These are phyloP conservation scores for Gryon sp. DNA, from an alignment of 1,140 invertebrate genomes.

Conservation along the genomic window DNA sequence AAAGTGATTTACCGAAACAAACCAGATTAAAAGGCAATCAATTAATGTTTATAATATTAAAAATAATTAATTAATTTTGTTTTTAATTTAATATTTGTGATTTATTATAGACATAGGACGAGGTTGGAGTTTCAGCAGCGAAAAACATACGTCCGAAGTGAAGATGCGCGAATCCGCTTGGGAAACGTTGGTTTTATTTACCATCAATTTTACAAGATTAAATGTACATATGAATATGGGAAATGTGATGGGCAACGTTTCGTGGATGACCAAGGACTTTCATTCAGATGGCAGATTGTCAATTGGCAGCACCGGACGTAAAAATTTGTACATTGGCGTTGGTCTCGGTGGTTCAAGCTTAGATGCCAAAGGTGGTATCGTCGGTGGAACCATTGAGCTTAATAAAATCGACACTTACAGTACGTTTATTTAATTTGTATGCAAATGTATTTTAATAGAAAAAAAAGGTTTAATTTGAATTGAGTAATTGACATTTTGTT, in stretches of 20 bases:
- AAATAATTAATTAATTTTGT: background rate
- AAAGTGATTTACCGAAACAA: conserved; percentile 77
- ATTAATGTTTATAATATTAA: background rate
- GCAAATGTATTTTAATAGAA: background rate
- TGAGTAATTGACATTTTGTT: background rate
- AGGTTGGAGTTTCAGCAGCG: conserved; percentile 79
- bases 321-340: conserved; percentile 94
- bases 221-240: conserved; percentile 99
- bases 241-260: conserved; percentile 98
- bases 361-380: conserved; percentile 97
- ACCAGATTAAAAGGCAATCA: conserved; percentile 78
- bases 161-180: conserved; percentile 85
- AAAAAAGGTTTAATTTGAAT: background rate
- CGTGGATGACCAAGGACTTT: conserved; percentile 95
- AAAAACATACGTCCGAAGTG: conserved; percentile 78
- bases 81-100: background rate
- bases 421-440: conserved; percentile 75
- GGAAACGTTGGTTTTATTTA: conserved; percentile 97
- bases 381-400: conserved; percentile 95
- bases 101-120: conserved; percentile 75
- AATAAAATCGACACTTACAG: conserved; percentile 92
- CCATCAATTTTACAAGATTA: conserved; percentile 95
- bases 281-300: conserved; percentile 93
- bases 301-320: conserved; percentile 96
- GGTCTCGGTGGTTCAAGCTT: conserved; percentile 93